phyloP scores from a whole-genome alignment of 2,888 invertebrate genomes.

The Alitta virens region DNA sequence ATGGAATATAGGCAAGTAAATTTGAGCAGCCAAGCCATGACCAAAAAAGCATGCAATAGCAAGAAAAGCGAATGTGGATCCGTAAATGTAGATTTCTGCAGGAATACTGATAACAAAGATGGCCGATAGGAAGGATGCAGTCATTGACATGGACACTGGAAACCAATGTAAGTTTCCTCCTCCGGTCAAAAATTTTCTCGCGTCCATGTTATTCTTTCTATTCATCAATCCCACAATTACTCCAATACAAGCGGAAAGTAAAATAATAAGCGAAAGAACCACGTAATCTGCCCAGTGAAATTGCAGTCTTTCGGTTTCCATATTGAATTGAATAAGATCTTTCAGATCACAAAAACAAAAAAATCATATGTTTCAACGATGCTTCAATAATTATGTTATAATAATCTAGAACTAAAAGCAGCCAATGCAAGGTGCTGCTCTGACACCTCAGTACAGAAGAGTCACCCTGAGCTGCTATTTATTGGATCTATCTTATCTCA shows the following conservation, averaged over 20 bases:
- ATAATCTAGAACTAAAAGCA: no score
- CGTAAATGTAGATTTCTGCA: slow-evolving; percentile 63
- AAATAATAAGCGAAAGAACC: slow-evolving; percentile 35
- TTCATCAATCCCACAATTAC: slow-evolving; percentile 33
- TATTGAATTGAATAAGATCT: no score
- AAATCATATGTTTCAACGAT: no score
- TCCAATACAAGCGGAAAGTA: slow-evolving; percentile 38
- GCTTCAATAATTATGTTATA: no score
- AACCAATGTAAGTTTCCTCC: slow-evolving; percentile 38
- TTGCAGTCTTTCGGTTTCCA: neutral
- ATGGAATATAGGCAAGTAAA: slow-evolving; percentile 47
- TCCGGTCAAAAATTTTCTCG: slow-evolving; percentile 40
- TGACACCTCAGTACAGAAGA: no score
- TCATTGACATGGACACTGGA: slow-evolving; percentile 40
- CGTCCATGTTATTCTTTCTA: slow-evolving; percentile 28
- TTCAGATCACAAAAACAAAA: no score
- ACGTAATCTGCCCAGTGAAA: slow-evolving; percentile 45
- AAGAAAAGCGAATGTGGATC: slow-evolving; percentile 70
- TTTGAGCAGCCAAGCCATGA: slow-evolving; percentile 61
- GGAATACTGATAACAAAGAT: slow-evolving; percentile 43
- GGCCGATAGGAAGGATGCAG: slow-evolving; percentile 44
- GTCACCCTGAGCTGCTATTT: no score
- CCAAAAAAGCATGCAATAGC: slow-evolving; percentile 72
- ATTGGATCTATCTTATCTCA: no score
- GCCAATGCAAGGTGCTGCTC: no score